Base-by-base conservation (phyloP, 37 sponge, comb jelly and placozoan genomes). In the Theonella swinhoei region DNA sequence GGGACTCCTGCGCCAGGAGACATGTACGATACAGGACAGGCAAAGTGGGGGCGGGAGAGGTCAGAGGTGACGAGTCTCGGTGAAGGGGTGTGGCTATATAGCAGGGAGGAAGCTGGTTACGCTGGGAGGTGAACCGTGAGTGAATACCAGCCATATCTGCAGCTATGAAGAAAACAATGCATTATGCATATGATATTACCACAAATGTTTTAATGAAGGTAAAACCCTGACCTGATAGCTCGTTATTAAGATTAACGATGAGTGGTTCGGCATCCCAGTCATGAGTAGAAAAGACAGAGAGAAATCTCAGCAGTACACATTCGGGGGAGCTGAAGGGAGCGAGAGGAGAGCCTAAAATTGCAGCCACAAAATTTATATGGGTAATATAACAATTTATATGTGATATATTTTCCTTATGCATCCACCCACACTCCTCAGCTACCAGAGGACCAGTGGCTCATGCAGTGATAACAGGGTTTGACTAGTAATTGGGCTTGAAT, bases 241-340 rank as follows among this genome's bases (percentile, higher is more conserved):
- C 94, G 38, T 80, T 69, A 36, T 92, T 95, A 58, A 95, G 70
- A 70, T 98, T 94, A 71, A 98, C 86, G 3, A 98, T 72, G 31
- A 98, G 88, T 1, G 99, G 97, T 59, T 86, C 85, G 4, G 70
- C 29, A 5, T 68, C 22, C 99, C 99, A 98, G 88, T 96, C 93
- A 74, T 68, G 74, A 11, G 81, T 38, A 35, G 75, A 65, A 28
- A 98, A 80, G 36, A 98, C 89, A 31, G 79, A 79, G 37, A 99
- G 86, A 75, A 99, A 95, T 23, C 99, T 77, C 54, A 94, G 68
- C n/a, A 99, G 79, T 9, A 89, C 94, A 34, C 67, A 35, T 26
- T 82, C 70, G 3, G 87, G 83, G 62, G 95, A 81, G 17, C 90
- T 91, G 32, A 82, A 25, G 19, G 36, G 29, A 19, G 25, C 69